phyloP scores from a whole-genome alignment of 2,888 invertebrate species.

The Cephus pygmeus region DNA sequence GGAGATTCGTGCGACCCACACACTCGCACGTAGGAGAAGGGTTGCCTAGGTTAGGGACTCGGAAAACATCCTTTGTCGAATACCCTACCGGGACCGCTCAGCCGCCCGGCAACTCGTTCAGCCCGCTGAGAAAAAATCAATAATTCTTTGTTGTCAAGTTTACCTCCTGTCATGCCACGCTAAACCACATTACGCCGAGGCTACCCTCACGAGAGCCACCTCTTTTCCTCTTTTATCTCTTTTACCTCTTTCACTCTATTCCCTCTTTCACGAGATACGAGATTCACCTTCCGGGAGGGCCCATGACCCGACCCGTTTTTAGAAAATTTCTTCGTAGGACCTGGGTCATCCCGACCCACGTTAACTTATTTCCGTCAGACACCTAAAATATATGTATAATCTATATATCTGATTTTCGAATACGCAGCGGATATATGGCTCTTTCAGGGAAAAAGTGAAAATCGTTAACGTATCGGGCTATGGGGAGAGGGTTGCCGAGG shows the following conservation, averaged over 20 bases:
- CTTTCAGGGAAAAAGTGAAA: background rate
- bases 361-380: background rate
- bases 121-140: conserved; percentile 62
- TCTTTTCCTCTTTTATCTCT: conserved; percentile 29
- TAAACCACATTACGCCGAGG: conserved; percentile 51
- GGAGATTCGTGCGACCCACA: conserved; percentile 23
- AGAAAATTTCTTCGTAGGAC: background rate
- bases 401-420: background rate
- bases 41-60: conserved; percentile 65
- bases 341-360: background rate
- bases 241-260: conserved; percentile 1
- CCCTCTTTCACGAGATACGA: background rate
- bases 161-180: conserved; percentile 58
- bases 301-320: background rate
- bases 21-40: conserved; percentile 54
- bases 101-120: conserved; percentile 61
- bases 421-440: background rate
- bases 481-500: background rate
- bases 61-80: conserved; percentile 66
- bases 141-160: conserved; percentile 64
- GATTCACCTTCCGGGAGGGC: background rate
- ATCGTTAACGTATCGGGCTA: background rate
- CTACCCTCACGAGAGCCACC: conserved; percentile 15
- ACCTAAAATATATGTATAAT: background rate
- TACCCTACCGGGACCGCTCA: conserved; percentile 63